phyloP scores from a whole-genome alignment of 2,888 invertebrate species.

The Melanchra persicariae region DNA sequence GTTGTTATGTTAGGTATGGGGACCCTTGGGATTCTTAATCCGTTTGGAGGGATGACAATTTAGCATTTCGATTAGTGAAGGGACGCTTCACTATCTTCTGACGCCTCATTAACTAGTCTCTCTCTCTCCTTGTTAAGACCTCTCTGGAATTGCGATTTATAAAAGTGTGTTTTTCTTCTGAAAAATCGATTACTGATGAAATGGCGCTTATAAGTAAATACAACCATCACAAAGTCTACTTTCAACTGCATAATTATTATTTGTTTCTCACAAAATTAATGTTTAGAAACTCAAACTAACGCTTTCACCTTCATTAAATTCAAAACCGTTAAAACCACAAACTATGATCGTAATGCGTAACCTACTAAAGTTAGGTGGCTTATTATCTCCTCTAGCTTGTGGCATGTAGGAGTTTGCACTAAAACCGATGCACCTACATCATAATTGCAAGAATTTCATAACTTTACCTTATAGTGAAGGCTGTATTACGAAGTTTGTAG shows the following conservation, averaged over 20 bases:
- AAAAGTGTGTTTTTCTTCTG: background rate
- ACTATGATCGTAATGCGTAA: conserved; percentile 29
- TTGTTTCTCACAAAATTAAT: background rate
- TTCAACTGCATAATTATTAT: background rate
- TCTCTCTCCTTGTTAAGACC: background rate
- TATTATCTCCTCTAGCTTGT: conserved; percentile 44
- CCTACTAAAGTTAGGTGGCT: conserved; percentile 26
- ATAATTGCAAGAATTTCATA: conserved; percentile 31
- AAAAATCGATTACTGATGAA: background rate
- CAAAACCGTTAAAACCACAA: conserved; percentile 13
- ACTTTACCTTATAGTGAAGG: conserved; percentile 17
- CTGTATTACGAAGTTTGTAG: conserved; percentile 19
- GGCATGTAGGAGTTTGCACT: conserved; percentile 40
- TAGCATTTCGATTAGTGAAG: conserved; percentile 35
- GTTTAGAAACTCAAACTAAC: background rate
- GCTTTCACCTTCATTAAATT: conserved; percentile 6
- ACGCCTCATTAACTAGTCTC: background rate
- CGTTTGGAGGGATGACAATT: conserved; percentile 36
- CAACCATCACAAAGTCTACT: background rate
- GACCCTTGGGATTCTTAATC: conserved; percentile 35
- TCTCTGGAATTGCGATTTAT: background rate
- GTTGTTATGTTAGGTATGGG: conserved; percentile 29
- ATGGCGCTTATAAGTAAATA: background rate
- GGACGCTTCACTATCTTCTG: conserved; percentile 1
- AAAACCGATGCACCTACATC: conserved; percentile 33